Percentiles rank a stretch among this genome's conserved stretches.
Conservation (phyloP, 2,797 vertebrate species). For the Microctenopoma stevenorrisi region DNA sequence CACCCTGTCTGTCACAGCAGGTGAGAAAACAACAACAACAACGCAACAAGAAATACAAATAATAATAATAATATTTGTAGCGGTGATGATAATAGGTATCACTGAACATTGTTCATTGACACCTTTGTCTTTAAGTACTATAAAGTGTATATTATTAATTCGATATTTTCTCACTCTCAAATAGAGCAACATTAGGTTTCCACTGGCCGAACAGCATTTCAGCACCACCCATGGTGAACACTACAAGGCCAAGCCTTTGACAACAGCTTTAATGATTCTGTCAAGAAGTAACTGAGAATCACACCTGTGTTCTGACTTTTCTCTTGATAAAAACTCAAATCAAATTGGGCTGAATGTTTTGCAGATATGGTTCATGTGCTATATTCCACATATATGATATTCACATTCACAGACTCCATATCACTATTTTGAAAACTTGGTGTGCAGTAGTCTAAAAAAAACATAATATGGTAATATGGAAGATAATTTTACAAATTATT, state of each 20-base stretch:
- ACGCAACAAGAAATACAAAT: background rate
- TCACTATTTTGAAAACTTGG: background rate
- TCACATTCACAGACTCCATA: background rate
- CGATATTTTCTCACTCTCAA: constrained; percentile 12
- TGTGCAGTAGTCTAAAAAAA: background rate
- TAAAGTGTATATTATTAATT: background rate
- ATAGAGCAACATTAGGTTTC: constrained; percentile 43
- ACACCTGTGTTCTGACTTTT: background rate
- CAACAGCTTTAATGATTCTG: background rate
- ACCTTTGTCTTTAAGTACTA: constrained; percentile 1
- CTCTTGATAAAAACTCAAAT: background rate
- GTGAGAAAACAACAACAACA: constrained; percentile 27
- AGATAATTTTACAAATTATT: too few species aligned
- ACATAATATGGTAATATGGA: background rate
- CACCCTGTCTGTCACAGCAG: constrained; percentile 9
- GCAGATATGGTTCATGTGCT: background rate
- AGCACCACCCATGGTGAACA: constrained; percentile 36
- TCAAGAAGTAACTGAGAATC: constrained; percentile 12
- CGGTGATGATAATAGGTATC: background rate
- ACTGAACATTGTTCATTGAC: background rate
- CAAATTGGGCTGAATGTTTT: background rate
- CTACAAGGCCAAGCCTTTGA: constrained; percentile 33
- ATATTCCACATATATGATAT: background rate
- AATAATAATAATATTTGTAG: background rate
- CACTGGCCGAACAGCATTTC: constrained; percentile 12